A percentile compares a stretch with the other conserved stretches of the same genome.
Evolutionary conservation across 2,888 invertebrate genomes (phyloP).

Genomic region (Agonopterix alstromeriana): DNA sequence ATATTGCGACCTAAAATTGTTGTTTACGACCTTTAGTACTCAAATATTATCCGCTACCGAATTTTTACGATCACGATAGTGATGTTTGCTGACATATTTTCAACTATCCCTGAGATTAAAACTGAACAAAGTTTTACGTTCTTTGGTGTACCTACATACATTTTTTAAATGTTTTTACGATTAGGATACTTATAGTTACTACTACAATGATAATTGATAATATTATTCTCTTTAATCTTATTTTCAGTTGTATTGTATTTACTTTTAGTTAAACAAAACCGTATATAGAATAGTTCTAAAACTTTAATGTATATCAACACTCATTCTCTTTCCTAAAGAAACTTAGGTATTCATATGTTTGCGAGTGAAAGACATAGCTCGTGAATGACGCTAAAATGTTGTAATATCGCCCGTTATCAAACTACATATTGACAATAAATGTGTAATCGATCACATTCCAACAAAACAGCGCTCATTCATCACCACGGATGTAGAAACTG

Average conservation of each 20-base stretch:
- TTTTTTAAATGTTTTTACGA: too few relatives aligned
- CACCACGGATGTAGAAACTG: constrained; percentile 7
- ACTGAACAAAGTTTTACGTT: neutral
- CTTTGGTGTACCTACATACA: too few relatives aligned
- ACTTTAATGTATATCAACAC: too few relatives aligned
- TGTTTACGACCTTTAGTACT: constrained; percentile 2
- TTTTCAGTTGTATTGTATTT: too few relatives aligned
- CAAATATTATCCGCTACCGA: neutral
- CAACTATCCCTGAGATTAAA: constrained; percentile 1
- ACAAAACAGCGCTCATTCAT: constrained; percentile 34
- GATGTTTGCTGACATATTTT: constrained; percentile 1
- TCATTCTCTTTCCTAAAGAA: too few relatives aligned
- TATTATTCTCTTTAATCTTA: too few relatives aligned
- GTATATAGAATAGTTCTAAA: too few relatives aligned
- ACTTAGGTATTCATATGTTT: too few relatives aligned
- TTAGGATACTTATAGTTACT: too few relatives aligned
- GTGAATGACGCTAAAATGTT: constrained; percentile 17
- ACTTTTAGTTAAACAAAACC: too few relatives aligned
- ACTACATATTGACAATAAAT: constrained; percentile 28
- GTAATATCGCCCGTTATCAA: constrained; percentile 20
- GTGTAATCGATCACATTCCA: constrained; percentile 29
- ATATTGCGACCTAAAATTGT: constrained; percentile 28
- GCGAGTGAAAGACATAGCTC: neutral
- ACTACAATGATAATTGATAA: too few relatives aligned
- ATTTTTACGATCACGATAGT: neutral